Evolutionary conservation across 1,140 invertebrate species (phyloP), one percentile per base, ranked within the genome.

Genomic region (Aethina tumida): DNA sequence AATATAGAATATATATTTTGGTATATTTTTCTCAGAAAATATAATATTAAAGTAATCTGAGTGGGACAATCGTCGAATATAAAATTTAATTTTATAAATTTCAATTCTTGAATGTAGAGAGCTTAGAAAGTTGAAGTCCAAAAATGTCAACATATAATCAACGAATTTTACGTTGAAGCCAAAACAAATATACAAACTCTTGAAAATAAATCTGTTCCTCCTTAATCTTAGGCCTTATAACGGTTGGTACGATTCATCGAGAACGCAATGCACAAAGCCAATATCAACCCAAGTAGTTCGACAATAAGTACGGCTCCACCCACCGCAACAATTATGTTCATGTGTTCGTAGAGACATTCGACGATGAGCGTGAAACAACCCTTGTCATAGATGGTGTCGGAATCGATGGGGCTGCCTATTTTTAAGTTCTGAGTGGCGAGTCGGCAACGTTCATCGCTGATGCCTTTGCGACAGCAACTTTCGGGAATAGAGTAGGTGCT

Each of bases 191-290:
- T n/a, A n/a, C n/a, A n/a, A n/a, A n/a, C n/a, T n/a, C n/a, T n/a
- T n/a, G n/a, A n/a, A n/a, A n/a, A n/a, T n/a, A n/a, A n/a, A n/a
- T n/a, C n/a, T n/a, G n/a, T n/a, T n/a, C n/a, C n/a, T n/a, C n/a
- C n/a, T n/a, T n/a, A n/a, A n/a, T n/a, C 58, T 73, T 77, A 82
- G 65, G 75, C 75, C 62, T 82, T 82, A 60, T 80, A 80, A 52
- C 75, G 67, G 45, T 78, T 70, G 9, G 71, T 66, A 39, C 71
- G 68, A 43, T 73, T 71, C 41, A 85, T 76, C 16, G 81, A 77
- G 60, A 81, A 87, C 55, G 83, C 85, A 12, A 89, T 65, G 44
- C 84, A 71, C 52, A 88, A 65, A 2, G 84, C 78, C 51, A 87
- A 84, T 29, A 84, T 74, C 48, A 90, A 68, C 20, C 82, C 82